phyloP scores from a whole-genome alignment of 2,113 vertebrate species.

The Cichladusa arquata region DNA sequence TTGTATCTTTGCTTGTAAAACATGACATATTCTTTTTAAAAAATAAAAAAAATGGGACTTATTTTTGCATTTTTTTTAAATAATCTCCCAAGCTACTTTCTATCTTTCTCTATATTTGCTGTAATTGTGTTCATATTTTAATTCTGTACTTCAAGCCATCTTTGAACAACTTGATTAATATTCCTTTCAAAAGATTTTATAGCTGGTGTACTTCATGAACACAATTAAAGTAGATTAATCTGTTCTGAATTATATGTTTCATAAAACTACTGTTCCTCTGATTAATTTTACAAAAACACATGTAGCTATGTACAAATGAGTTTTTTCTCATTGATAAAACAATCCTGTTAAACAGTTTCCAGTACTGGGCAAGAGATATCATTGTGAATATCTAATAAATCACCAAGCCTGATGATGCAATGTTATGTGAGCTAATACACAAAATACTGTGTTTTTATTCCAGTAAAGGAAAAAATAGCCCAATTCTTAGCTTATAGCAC shows the following conservation, averaged over 20 bases:
- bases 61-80: background rate
- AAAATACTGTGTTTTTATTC: background rate
- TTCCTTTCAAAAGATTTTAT: slow-evolving; percentile 37
- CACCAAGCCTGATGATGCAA: slow-evolving; percentile 34
- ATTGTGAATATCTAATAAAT: slow-evolving; percentile 24
- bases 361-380: slow-evolving; percentile 5
- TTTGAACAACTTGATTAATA: slow-evolving; percentile 55
- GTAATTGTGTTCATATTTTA: background rate
- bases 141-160: slow-evolving; percentile 34
- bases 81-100: background rate
- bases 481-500: background rate
- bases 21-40: background rate
- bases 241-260: slow-evolving; percentile 10
- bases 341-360: slow-evolving; percentile 6
- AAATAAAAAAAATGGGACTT: background rate
- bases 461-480: background rate
- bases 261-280: slow-evolving; percentile 20
- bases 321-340: slow-evolving; percentile 31
- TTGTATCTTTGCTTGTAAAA: background rate
- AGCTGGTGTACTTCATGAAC: background rate
- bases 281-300: slow-evolving; percentile 14
- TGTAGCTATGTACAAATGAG: background rate
- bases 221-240: slow-evolving; percentile 40
- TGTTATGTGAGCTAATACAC: background rate
- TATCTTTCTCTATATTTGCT: background rate